Evolutionary conservation across 2,113 vertebrate species (phyloP), one percentile per base, ranked within the genome.

Genomic region (Pomatorhinus ruficollis): DNA sequence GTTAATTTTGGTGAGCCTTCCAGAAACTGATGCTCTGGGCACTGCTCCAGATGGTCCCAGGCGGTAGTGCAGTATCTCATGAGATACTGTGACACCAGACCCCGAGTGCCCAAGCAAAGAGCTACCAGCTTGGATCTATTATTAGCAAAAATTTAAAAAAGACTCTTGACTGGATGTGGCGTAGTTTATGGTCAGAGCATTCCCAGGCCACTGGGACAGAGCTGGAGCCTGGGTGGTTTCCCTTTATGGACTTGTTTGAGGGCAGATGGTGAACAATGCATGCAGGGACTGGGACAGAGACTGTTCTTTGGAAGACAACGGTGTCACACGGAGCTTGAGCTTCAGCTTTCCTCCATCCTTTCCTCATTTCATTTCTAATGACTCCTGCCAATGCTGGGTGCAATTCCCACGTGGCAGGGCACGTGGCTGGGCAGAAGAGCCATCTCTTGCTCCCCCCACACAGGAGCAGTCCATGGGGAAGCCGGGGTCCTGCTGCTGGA

Each of bases 171-270:
- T 94, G 4, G 11, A 56, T 87, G 88, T 61, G 53, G 22, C 0
- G 2, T 42, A 90, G 75, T 90, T 90, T 84, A 27, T 56, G 60
- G 80, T 78, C 92, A 89, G 90, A 92, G 82, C 72, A 84, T 94
- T 97, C 96, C 95, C 92, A 95, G 92, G 92, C 83, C 74, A 79
- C 1, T 0, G 68, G 39, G 83, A 24, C 78, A 83, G 92, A 90
- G 23, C 72, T 83, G 88, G 66, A 89, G 92, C 69, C 85, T 66
- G 92, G 23, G 12, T 75, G 18, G 68, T 83, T 96, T 96, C 96
- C 96, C 92, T 92, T 96, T 96, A 96, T 93, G 93, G 96, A 79
- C 83, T 93, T 93, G 80, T 88, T 52, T 44, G 64, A 11, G 37
- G 83, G 56, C 90, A 86, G 83, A 75, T 9, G 2, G 57, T 69